These are phyloP conservation scores for Saxidomus purpurata DNA, from an alignment of 1,140 invertebrate species.

Conservation along the genomic window DNA sequence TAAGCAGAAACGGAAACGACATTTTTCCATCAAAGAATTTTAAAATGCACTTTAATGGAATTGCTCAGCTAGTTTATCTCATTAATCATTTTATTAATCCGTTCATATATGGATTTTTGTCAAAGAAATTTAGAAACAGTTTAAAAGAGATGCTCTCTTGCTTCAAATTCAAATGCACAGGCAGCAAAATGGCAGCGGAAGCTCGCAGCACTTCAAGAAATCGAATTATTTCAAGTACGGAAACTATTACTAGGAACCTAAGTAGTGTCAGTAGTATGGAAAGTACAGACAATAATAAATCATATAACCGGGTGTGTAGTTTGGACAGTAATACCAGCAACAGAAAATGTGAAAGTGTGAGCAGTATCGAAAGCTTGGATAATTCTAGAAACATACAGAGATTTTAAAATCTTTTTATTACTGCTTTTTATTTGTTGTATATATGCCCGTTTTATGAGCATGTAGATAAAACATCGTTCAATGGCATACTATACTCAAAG, in stretches of 20 bases:
- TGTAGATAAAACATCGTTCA: no score
- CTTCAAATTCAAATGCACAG: background rate
- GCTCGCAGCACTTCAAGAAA: background rate
- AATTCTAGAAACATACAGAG: background rate
- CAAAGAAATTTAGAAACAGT: constrained; percentile 53
- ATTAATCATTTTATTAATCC: constrained; percentile 53
- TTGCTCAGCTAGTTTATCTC: constrained; percentile 5
- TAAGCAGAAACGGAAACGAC: background rate
- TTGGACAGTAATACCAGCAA: background rate
- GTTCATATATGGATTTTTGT: constrained; percentile 54
- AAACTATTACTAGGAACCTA: background rate
- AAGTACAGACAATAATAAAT: background rate
- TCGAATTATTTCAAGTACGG: background rate
- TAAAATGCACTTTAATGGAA: constrained; percentile 28
- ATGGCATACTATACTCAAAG: no score
- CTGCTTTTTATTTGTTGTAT: no score
- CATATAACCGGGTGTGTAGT: background rate
- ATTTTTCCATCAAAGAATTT: background rate
- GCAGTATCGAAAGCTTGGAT: background rate
- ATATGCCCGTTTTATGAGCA: no score
- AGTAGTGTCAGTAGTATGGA: background rate
- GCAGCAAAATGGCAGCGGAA: background rate
- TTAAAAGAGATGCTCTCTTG: constrained; percentile 40
- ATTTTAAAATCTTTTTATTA: no score
- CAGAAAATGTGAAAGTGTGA: background rate